These are phyloP conservation scores for Sinocyclocheilus anophthalmus DNA, from an alignment of 2,113 vertebrate genomes.

Conservation along the genomic window DNA sequence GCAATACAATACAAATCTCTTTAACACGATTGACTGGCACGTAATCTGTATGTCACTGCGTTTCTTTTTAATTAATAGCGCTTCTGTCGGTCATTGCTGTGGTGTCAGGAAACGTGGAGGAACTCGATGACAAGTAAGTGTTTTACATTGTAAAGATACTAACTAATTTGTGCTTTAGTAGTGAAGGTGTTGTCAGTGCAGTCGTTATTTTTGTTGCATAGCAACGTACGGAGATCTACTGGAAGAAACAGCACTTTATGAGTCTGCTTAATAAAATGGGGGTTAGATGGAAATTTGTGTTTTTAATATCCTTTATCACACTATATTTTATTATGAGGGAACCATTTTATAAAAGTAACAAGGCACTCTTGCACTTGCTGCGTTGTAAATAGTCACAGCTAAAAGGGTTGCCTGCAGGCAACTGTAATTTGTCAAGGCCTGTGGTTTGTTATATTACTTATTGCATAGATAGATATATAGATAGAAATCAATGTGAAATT, in stretches of 20 bases:
- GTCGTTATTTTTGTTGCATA: neutral
- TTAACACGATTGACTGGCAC: neutral
- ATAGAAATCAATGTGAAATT: neutral
- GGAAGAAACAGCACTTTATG: neutral
- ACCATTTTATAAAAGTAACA: neutral
- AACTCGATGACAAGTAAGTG: conserved; percentile 90
- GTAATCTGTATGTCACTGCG: neutral
- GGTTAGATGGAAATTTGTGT: neutral
- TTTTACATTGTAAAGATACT: conserved; percentile 1
- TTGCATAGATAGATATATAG: neutral
- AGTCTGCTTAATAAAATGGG: neutral
- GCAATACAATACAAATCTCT: neutral
- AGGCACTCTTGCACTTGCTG: too few relatives aligned
- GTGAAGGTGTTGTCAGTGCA: neutral
- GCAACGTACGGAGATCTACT: neutral
- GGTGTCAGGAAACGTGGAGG: conserved; percentile 81
- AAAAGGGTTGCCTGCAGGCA: neutral
- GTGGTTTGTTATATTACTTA: neutral
- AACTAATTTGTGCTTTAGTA: neutral
- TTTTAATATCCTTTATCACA: neutral
- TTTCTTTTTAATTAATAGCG: conserved; percentile 60
- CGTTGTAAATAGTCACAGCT: neutral
- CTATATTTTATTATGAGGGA: neutral
- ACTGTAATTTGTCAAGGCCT: neutral
- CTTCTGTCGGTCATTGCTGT: conserved; percentile 61